phyloP scores from a whole-genome alignment of 2,797 vertebrate genomes.

The Mionectes olivaceus region DNA sequence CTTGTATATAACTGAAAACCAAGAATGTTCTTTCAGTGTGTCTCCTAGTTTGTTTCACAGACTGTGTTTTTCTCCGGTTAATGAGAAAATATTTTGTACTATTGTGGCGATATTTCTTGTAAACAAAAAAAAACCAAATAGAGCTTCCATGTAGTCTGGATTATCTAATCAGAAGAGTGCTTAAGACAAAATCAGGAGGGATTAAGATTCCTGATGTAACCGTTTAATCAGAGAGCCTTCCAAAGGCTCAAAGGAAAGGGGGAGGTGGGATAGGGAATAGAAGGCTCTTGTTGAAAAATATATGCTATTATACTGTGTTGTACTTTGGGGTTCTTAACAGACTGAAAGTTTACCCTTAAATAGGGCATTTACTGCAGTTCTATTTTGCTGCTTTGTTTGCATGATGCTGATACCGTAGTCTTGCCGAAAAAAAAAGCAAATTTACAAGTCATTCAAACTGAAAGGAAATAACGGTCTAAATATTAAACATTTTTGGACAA shows the following conservation, averaged over 20 bases:
- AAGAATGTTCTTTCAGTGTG: not conserved
- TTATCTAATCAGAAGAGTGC: not conserved
- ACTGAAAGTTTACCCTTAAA: not conserved
- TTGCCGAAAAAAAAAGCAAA: not conserved
- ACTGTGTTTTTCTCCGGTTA: not conserved
- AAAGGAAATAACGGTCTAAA: not conserved
- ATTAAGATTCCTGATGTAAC: not conserved
- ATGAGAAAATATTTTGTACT: not conserved
- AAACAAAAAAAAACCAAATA: not conserved
- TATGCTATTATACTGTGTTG: not conserved
- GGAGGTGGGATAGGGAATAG: not conserved
- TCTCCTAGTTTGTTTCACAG: not conserved
- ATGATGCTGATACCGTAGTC: not conserved
- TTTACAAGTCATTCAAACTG: not conserved
- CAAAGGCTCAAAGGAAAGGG: not conserved
- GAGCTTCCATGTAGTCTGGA: not conserved
- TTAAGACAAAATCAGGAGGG: not conserved
- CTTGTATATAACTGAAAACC: not conserved
- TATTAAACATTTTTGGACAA: not conserved
- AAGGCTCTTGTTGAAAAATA: not conserved
- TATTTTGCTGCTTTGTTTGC: not conserved
- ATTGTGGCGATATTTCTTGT: not conserved
- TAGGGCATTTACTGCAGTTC: not conserved
- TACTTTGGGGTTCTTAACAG: not conserved
- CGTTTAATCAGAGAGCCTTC: not conserved